Evolutionary conservation across 2,888 invertebrate genomes (phyloP), one percentile per base, ranked within the genome.

Genomic region (Colletes collaris): DNA sequence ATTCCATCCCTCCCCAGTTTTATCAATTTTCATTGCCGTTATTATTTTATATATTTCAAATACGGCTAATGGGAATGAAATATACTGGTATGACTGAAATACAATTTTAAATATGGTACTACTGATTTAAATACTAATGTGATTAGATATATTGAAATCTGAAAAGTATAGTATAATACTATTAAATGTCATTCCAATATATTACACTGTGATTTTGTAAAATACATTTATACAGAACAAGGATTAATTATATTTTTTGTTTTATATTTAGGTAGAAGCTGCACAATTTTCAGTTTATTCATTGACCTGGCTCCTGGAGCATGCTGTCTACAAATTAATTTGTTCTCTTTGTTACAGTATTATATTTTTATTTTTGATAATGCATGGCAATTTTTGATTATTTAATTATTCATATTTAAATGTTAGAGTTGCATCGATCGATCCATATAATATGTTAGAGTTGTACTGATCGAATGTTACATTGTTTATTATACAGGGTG

Each of bases 191-290:
- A 52, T 69, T 69, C 72, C 73, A 73, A 58, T 72, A 76, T 71
- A 56, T 81, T 60, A 37, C 19, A 52, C 56, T 8, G 6, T 75
- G 49, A 50, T 69, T 80, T 49, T 37, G 52, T 56, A 76, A 68
- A 63, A 64, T 60, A 70, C 27, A 27, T 72, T 72, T 63, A 70
- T 67, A 65, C 53, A n/a, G 19, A 44, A 46, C 0, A 63, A 58
- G 63, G 27, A 82, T 76, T 85, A 84, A 85, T 86, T 84, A 62
- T 77, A 71, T 80, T 84, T 80, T 89, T 89, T 87, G 82, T 91
- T 90, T 89, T 84, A 88, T 79, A 88, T 92, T 90, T 91, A 91
- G 89, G 91, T 92, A 91, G 89, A 90, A 71, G 90, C 89, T 85
- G 89, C 89, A 88, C 89, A 82, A 85, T 90, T 92, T 91, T 91